Conservation (phyloP, 2,888 invertebrate genomes). For the Hydroisotoma schaefferi region DNA sequence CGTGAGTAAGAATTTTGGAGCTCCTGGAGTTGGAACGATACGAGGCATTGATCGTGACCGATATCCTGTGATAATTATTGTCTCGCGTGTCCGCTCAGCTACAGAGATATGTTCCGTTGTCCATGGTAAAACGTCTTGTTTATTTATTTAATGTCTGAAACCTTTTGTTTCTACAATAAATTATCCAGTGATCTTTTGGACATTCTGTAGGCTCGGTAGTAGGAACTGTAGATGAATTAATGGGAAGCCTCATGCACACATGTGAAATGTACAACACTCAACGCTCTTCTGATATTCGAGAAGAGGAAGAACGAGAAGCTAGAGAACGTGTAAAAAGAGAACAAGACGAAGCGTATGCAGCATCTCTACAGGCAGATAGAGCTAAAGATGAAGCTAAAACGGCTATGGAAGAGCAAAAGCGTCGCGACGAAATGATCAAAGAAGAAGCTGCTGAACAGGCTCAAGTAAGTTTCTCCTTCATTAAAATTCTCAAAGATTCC, state of each 20-base stretch:
- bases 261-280: conserved; percentile 76
- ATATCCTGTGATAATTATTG: conserved; percentile 81
- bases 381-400: conserved; percentile 83
- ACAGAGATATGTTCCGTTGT: conserved; percentile 88
- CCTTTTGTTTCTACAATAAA: neutral
- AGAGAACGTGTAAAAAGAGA: conserved; percentile 85
- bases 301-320: conserved; percentile 84
- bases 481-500: neutral
- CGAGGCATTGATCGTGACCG: conserved; percentile 80
- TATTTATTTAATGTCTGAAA: neutral
- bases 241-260: conserved; percentile 80
- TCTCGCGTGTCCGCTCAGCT: conserved; percentile 80
- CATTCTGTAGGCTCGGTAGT: conserved; percentile 59
- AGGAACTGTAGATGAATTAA: conserved; percentile 81
- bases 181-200: neutral
- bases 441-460: conserved; percentile 68
- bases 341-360: conserved; percentile 90
- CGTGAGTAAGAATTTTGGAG: conserved; percentile 72
- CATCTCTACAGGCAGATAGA: conserved; percentile 79
- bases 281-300: conserved; percentile 70
- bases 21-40: conserved; percentile 77
- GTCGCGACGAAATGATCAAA: conserved; percentile 51
- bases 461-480: conserved; percentile 53
- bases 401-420: conserved; percentile 66
- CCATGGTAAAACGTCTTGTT: conserved; percentile 62